Evolutionary conservation across 2,888 invertebrate genomes (phyloP), one percentile per base, ranked within the genome.

Genomic region (Syritta pipiens): DNA sequence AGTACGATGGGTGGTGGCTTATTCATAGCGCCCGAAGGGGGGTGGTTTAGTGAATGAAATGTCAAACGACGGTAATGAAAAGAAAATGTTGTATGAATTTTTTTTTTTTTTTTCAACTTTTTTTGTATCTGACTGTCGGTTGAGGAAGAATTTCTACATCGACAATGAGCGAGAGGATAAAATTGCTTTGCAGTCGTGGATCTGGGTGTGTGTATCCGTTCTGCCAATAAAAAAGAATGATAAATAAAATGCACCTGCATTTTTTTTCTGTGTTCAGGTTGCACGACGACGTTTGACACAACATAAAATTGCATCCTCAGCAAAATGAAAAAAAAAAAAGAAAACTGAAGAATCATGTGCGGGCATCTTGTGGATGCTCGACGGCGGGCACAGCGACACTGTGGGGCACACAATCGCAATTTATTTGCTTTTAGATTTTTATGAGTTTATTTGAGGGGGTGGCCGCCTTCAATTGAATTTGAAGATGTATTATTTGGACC

Each of bases 21-120:
- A 63, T 49, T 62, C 37, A 59, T 28, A 42, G 10, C 26, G 10
- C 19, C 9, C 30, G n/a, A n/a, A n/a, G n/a, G 46, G 14, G 30
- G 37, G 26, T 51, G 71, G 32, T 59, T 71, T 32, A 46, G 46
- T 59, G 59, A 71, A 65, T 71, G 53, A 71, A 65, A 71, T 71
- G 71, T 77, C 71, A 77, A 65, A 57, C 53, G 65, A 51, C 49
- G 49, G 57, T 76, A 59, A 76, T 76, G 71, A 71, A 76, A 71
- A 71, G 76, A 76, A 76, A 76, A 69, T 69, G 68, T 69, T 71
- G 40, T 55, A 44, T 62, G 75, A 48, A 68, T 69, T 75, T 37
- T 37, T 17, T 37, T n/a, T n/a, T n/a, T n/a, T n/a, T n/a, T n/a
- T n/a, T n/a, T n/a, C n/a, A n/a, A n/a, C n/a, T n/a, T n/a, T n/a